Conservation (phyloP, 1,140 invertebrate genomes). For the Drosophila ficusphila region DNA sequence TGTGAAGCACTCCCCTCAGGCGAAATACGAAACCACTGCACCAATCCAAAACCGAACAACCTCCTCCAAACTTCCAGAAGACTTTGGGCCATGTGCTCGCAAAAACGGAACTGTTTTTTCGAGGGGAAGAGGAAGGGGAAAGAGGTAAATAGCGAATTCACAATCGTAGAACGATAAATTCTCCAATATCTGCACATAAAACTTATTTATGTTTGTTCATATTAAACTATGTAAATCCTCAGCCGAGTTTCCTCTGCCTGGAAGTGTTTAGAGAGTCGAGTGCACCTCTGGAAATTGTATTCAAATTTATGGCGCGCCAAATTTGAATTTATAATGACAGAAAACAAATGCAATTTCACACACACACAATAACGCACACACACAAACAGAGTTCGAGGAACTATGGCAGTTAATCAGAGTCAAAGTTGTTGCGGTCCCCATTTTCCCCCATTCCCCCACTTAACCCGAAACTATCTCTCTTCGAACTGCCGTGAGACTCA, state of each 20-base stretch:
- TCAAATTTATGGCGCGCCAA: constrained; percentile 71
- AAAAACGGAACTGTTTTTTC: constrained; percentile 31
- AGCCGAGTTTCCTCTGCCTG: constrained; percentile 16
- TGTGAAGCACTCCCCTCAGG: constrained; percentile 59
- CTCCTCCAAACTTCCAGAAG: constrained; percentile 16
- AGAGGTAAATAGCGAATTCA: constrained; percentile 36
- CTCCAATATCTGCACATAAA: constrained; percentile 68
- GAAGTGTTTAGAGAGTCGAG: constrained; percentile 33
- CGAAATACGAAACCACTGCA: constrained; percentile 15
- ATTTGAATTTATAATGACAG: constrained; percentile 81
- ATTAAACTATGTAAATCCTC: constrained; percentile 64
- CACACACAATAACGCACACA: constrained; percentile 14
- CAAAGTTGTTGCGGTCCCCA: constrained; percentile 50
- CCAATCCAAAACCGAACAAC: neutral
- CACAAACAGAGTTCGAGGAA: constrained; percentile 22
- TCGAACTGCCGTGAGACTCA: constrained; percentile 49
- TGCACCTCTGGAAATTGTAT: constrained; percentile 56
- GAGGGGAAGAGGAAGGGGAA: neutral
- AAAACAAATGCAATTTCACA: constrained; percentile 73
- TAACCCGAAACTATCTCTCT: constrained; percentile 26
- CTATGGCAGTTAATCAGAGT: constrained; percentile 78
- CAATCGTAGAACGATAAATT: constrained; percentile 66
- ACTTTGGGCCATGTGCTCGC: constrained; percentile 28
- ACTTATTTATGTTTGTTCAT: constrained; percentile 70
- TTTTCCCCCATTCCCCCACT: neutral